These are phyloP conservation scores for Upupa epops DNA, from an alignment of 2,113 vertebrate species.

Conservation along the genomic window DNA sequence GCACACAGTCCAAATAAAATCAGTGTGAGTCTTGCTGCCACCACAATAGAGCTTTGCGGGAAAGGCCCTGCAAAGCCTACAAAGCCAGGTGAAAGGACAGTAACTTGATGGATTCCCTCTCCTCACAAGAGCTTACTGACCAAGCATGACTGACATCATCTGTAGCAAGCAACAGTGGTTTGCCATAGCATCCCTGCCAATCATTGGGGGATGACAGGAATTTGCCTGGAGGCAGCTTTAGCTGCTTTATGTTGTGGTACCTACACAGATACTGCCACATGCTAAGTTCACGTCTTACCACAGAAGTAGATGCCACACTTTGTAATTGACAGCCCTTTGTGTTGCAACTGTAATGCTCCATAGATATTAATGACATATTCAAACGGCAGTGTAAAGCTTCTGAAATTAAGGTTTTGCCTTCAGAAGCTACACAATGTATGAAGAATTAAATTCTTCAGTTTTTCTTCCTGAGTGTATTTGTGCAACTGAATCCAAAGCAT, in stretches of 20 bases:
- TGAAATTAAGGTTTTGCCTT: neutral
- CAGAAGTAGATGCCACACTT: neutral
- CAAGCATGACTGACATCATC: neutral
- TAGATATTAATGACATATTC: neutral
- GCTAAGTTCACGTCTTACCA: neutral
- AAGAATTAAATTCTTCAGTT: neutral
- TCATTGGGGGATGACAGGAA: neutral
- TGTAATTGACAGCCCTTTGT: neutral
- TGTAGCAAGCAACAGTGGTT: neutral
- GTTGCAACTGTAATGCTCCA: neutral
- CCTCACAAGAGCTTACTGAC: neutral
- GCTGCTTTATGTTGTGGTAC: neutral
- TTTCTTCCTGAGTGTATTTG: neutral
- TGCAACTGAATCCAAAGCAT: neutral
- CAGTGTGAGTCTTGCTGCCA: neutral
- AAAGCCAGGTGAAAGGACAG: neutral
- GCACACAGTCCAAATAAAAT: neutral
- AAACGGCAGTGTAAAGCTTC: neutral
- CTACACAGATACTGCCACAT: neutral
- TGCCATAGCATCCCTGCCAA: neutral
- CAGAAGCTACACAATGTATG: neutral
- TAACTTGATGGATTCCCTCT: neutral
- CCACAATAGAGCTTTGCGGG: neutral
- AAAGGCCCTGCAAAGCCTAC: neutral
- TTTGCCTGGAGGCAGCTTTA: neutral